Conservation (phyloP, 2,113 vertebrate species). For the Dascyllus trimaculatus region DNA sequence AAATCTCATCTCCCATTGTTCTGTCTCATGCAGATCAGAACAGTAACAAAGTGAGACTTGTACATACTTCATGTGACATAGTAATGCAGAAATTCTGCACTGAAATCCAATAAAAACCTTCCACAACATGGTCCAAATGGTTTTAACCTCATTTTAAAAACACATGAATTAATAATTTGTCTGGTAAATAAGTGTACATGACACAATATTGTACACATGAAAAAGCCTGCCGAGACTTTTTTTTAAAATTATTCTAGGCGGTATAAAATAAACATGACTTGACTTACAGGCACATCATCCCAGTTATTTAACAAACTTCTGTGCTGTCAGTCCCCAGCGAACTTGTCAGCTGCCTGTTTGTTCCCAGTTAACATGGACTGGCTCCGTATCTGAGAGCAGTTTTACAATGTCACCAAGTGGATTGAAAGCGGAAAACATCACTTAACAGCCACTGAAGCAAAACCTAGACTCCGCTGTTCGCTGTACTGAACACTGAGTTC, state of each 20-base stretch:
- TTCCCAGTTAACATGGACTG: neutral
- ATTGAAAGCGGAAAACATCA: neutral
- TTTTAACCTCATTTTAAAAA: neutral
- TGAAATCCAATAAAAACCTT: neutral
- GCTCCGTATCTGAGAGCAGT: neutral
- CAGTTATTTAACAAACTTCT: slow-evolving; percentile 3
- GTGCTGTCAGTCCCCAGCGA: neutral
- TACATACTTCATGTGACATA: no score
- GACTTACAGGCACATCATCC: neutral
- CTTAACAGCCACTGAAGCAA: slow-evolving; percentile 3
- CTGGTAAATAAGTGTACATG: neutral
- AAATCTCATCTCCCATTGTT: no score
- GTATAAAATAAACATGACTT: neutral
- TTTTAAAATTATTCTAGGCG: neutral
- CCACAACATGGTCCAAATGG: neutral
- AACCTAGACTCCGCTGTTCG: neutral
- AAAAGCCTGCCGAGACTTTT: neutral
- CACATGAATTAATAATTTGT: neutral
- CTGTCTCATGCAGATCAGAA: no score
- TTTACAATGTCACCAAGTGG: neutral
- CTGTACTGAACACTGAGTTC: neutral
- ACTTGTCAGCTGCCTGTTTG: slow-evolving; percentile 3
- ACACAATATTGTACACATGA: neutral
- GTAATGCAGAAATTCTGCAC: no score
- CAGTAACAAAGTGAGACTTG: no score